Evolutionary conservation across 2,888 invertebrate species (phyloP).

Genomic region (Hypena proboscidalis): DNA sequence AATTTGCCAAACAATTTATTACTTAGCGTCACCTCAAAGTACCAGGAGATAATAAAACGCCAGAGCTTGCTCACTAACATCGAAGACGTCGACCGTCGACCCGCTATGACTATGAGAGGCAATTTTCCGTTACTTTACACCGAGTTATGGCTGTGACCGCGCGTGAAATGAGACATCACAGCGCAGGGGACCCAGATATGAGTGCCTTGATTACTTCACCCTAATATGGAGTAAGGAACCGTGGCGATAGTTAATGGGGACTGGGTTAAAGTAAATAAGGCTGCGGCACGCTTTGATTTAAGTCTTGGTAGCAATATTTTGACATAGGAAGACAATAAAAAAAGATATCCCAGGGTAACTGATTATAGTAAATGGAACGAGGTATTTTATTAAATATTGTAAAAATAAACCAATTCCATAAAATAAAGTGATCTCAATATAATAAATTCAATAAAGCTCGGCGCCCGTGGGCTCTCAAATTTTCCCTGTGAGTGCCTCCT

Average conservation of each 20-base stretch:
- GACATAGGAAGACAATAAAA: too few relatives aligned
- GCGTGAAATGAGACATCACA: constrained; percentile 47
- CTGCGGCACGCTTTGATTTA: background rate
- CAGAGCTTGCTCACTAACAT: constrained; percentile 17
- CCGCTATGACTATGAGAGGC: constrained; percentile 36
- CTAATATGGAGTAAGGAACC: constrained; percentile 23
- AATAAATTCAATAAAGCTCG: too few relatives aligned
- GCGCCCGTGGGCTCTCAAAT: too few relatives aligned
- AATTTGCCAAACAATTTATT: too few relatives aligned
- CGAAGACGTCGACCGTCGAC: constrained; percentile 21
- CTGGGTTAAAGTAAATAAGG: constrained; percentile 25
- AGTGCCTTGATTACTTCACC: constrained; percentile 36
- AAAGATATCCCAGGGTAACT: too few relatives aligned
- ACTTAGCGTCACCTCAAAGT: background rate
- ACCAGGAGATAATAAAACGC: constrained; percentile 7
- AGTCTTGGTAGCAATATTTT: background rate
- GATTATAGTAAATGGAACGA: too few relatives aligned
- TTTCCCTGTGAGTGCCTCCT: too few relatives aligned
- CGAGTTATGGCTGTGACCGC: constrained; percentile 45
- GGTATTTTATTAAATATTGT: too few relatives aligned
- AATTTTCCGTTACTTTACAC: constrained; percentile 51
- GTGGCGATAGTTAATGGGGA: constrained; percentile 12
- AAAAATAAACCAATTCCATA: too few relatives aligned
- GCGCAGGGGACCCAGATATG: constrained; percentile 22
- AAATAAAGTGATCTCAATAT: too few relatives aligned